Base-by-base conservation (phyloP, 2,113 vertebrate species). In the Circaetus cinerascens region DNA sequence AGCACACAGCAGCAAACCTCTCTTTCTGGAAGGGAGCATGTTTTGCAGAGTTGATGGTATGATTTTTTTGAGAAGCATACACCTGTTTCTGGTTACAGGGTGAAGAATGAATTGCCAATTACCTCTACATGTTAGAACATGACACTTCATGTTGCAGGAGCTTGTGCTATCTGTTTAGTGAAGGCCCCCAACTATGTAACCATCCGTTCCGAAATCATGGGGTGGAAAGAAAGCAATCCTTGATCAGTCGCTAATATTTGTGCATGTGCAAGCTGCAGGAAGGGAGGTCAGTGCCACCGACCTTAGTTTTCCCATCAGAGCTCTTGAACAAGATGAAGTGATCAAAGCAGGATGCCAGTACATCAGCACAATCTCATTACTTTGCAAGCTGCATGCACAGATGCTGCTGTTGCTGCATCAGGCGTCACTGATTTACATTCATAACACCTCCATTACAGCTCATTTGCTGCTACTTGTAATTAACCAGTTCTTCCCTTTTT, bases 321-420 rank as follows among this genome's bases (percentile, higher is more conserved):
- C 95, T 88, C 96, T 94, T 76, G 95, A 97, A 78, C 83, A 97
- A 97, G 98, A 98, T 98, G 97, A 98, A 98, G 97, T 72, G 97
- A 98, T 98, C 98, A 97, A 97, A 98, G 96, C 97, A 32, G 86
- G 97, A 97, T 95, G 93, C 97, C 86, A 91, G 96, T 50, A 71
- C 96, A 90, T 93, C 96, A 91, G 95, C 94, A 38, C 96, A 73
- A 97, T 95, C 98, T 98, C 98, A 96, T 98, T 98, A 97, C 97
- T 96, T 95, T 88, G 96, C 86, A 91, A 95, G 97, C 95, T 95
- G 93, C 95, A 86, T 21, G 36, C 93, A 89, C 96, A 97, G 97
- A 96, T 98, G 97, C 97, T 97, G 96, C 95, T 79, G 79, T 62
- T 86, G 64, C 96, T 96, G 72, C 93, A 91, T 82, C 76, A 50